Conservation (phyloP, 2,888 invertebrate species). For the Thelaira solivaga region DNA sequence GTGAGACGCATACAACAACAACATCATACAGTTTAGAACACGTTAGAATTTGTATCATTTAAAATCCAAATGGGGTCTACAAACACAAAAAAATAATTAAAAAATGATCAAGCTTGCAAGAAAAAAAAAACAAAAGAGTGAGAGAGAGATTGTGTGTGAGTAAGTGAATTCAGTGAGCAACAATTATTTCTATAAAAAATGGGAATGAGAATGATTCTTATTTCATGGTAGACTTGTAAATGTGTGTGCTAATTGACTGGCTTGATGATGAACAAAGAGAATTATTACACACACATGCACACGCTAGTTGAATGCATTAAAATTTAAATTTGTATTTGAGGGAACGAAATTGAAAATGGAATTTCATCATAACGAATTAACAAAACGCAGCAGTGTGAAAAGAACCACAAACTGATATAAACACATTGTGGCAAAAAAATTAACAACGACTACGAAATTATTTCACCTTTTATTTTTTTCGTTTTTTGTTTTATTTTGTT, state of each 20-base stretch:
- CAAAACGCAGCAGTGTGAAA: slow-evolving; percentile 58
- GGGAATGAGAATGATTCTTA: slow-evolving; percentile 35
- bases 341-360: slow-evolving; percentile 52
- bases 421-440: slow-evolving; percentile 38
- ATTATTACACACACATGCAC: not conserved
- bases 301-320: not conserved
- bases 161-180: not conserved
- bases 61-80: not conserved
- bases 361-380: slow-evolving; percentile 58
- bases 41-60: slow-evolving; percentile 52
- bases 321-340: not conserved
- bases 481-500: slow-evolving; percentile 4
- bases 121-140: too few relatives aligned
- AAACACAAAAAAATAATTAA: not conserved
- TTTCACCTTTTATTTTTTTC: slow-evolving; percentile 19
- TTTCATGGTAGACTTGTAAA: not conserved
- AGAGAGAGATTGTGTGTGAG: not conserved
- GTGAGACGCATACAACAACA: slow-evolving; percentile 44
- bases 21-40: slow-evolving; percentile 39
- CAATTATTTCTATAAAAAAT: not conserved
- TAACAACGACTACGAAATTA: slow-evolving; percentile 2
- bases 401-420: slow-evolving; percentile 54
- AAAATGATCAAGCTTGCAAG: slow-evolving; percentile 32
- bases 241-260: slow-evolving; percentile 18
- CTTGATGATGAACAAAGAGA: slow-evolving; percentile 27